Evolutionary conservation across 2,113 vertebrate genomes (phyloP).

Genomic region (Cygnus buccinator): DNA sequence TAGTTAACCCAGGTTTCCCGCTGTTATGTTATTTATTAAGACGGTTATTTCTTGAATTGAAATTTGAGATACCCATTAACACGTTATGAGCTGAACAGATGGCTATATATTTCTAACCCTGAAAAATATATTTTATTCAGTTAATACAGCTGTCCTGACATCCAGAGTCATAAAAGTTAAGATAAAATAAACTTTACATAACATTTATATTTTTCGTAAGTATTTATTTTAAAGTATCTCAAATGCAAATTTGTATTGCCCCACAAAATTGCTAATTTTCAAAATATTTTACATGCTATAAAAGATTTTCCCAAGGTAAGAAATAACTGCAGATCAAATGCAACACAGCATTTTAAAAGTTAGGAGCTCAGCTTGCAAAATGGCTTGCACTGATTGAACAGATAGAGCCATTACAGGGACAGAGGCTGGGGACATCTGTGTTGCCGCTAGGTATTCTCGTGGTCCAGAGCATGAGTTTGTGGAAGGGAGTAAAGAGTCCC

Average conservation of each 20-base stretch:
- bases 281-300: neutral
- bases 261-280: slow-evolving; percentile 26
- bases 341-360: slow-evolving; percentile 22
- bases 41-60: slow-evolving; percentile 39
- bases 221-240: neutral
- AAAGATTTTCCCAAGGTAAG: neutral
- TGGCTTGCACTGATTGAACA: neutral
- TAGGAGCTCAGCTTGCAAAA: neutral
- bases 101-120: slow-evolving; percentile 12
- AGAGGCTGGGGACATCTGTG: neutral
- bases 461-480: neutral
- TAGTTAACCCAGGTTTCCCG: neutral
- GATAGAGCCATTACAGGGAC: neutral
- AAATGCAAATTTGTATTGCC: slow-evolving; percentile 14
- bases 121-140: neutral
- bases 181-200: neutral
- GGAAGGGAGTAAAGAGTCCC: neutral
- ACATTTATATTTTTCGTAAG: neutral
- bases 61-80: slow-evolving; percentile 61
- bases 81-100: slow-evolving; percentile 45
- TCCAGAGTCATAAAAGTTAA: slow-evolving; percentile 21
- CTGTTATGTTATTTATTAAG: slow-evolving; percentile 29
- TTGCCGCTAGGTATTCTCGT: neutral
- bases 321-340: neutral
- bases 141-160: slow-evolving; percentile 24